A percentile compares a stretch with the other conserved stretches of the same genome.
Conservation (phyloP, 2,797 vertebrate genomes). For the Leptatherina wallacei region DNA sequence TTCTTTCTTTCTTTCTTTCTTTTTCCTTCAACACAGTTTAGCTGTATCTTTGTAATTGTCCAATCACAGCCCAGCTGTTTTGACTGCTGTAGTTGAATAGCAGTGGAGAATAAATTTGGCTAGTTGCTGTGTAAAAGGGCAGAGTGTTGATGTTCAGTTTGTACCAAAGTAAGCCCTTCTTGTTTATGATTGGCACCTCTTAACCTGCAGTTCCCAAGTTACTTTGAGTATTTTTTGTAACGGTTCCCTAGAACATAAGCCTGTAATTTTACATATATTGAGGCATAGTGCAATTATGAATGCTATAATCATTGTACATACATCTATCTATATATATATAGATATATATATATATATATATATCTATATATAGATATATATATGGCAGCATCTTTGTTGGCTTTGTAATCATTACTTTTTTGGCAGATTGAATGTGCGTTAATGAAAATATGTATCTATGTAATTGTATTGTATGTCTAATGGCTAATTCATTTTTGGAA, state of each 20-base stretch:
- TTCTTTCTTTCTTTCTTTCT: too few relatives aligned
- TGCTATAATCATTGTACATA: slow-evolving; percentile 94
- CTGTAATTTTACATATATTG: slow-evolving; percentile 89
- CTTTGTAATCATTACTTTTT: slow-evolving; percentile 94
- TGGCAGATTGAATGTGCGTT: slow-evolving; percentile 96
- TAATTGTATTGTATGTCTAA: slow-evolving; percentile 95
- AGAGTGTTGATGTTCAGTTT: slow-evolving; percentile 65
- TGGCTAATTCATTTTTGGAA: slow-evolving; percentile 91
- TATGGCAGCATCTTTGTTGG: slow-evolving; percentile 89
- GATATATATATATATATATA: slow-evolving; percentile 86
- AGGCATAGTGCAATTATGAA: slow-evolving; percentile 95
- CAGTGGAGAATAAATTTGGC: slow-evolving; percentile 45
- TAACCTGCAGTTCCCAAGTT: slow-evolving; percentile 47
- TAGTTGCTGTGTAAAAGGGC: slow-evolving; percentile 29
- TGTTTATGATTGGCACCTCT: slow-evolving; percentile 71
- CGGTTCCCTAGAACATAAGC: slow-evolving; percentile 81
- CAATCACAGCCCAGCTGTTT: slow-evolving; percentile 52
- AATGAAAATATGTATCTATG: slow-evolving; percentile 95
- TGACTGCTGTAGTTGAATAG: slow-evolving; percentile 60
- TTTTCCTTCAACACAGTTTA: slow-evolving; percentile 9
- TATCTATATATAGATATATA: slow-evolving; percentile 59
- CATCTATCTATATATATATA: slow-evolving; percentile 73
- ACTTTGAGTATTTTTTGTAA: slow-evolving; percentile 66
- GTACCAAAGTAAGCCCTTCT: slow-evolving; percentile 82
- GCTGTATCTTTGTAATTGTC: slow-evolving; percentile 43